These are phyloP conservation scores for Tetrao urogallus DNA, from an alignment of 2,113 vertebrate species.

Conservation along the genomic window DNA sequence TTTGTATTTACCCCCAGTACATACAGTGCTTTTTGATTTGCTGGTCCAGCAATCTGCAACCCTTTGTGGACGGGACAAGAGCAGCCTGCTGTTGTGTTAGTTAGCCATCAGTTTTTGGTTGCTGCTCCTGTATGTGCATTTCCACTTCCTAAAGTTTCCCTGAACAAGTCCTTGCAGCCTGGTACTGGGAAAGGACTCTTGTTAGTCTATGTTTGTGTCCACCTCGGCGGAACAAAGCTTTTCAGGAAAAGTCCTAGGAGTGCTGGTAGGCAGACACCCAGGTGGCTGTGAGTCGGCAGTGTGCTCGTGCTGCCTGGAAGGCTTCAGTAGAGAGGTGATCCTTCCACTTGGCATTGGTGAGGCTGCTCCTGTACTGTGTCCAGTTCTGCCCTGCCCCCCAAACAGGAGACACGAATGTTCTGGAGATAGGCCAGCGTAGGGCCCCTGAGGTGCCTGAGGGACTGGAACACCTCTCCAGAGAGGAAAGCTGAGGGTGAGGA, in stretches of 20 bases:
- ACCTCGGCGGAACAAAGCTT: too few species aligned
- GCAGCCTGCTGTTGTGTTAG: neutral
- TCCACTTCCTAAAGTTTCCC: neutral
- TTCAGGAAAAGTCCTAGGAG: too few species aligned
- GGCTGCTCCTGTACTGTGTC: neutral
- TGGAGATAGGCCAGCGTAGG: neutral
- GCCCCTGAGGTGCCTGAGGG: neutral
- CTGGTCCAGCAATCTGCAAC: neutral
- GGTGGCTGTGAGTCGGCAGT: too few species aligned
- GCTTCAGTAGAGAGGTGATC: neutral
- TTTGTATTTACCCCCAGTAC: neutral
- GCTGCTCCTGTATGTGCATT: fast-evolving
- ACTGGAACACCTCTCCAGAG: neutral
- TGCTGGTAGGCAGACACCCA: too few species aligned
- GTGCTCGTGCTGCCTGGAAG: neutral
- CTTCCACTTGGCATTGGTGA: neutral
- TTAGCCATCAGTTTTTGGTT: neutral
- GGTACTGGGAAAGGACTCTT: neutral
- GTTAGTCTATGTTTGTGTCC: too few species aligned
- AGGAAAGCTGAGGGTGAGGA: neutral
- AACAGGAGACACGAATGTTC: neutral
- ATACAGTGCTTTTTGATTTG: neutral
- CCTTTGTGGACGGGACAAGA: neutral
- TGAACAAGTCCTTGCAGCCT: neutral
- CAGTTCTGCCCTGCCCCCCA: neutral